Evolutionary conservation across 2,113 vertebrate genomes (phyloP), one percentile per base, ranked within the genome.

Genomic region (Talpa occidentalis): DNA sequence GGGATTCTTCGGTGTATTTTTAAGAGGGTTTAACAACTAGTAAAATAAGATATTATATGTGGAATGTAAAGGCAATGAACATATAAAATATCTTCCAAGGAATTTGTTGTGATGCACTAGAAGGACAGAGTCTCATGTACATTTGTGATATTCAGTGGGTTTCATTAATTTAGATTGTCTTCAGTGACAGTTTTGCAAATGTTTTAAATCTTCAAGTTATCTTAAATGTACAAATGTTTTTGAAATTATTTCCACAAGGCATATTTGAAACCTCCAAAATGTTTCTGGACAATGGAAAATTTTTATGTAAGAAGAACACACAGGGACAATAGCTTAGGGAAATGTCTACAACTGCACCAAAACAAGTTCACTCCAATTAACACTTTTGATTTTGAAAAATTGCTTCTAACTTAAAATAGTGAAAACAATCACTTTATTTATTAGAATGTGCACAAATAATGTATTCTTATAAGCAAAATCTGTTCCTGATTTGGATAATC

Each of bases 241-340:
- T 84, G 16, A 59, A 82, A 85, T 21, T 88, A 26, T 96, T 88
- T 94, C 40, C 32, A 19, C 64, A 42, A 94, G n/a, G 26, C 47
- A 26, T 91, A 64, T 84, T 88, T 81, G n/a, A 90, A 95, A 90
- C 28, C 62, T 81, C 82, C 77, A 56, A 76, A 78, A 81, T 80
- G 12, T 37, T 86, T 42, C 74, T 78, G 32, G 16, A 16, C n/a
- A 66, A 32, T 79, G 54, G 42, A 54, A 90, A 60, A 60, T 5
- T 52, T 96, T 82, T 77, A 72, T 52, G 10, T 49, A 64, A 83
- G 40, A 70, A 21, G 2, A 80, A 49, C 30, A 66, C 52, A 37
- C 85, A 47, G 14, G 59, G 15, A 4, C 84, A 74, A 9, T 30
- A 62, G n/a, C 66, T 28, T 70, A 44, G 16, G 40, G 52, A 66